Evolutionary conservation across 2,113 vertebrate genomes (phyloP), one percentile per base, ranked within the genome.

Genomic region (Opisthocomus hoazin): DNA sequence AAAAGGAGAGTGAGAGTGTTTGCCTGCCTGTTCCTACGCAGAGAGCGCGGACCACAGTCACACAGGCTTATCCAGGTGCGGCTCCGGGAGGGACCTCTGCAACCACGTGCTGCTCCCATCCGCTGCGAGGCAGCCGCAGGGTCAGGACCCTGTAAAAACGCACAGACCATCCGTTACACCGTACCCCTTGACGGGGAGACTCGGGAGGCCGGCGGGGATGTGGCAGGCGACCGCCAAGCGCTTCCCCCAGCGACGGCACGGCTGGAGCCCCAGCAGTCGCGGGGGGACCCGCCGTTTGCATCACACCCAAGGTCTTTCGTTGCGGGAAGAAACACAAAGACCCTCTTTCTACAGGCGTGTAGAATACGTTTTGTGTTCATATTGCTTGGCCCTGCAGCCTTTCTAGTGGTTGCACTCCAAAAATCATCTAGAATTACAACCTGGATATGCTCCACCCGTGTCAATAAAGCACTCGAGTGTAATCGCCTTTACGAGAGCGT

Each of bases 271-370:
- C 74, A 36, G 30, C 18, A 29, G 27, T 34, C 2, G 0, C 1
- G 0, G 13, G 9, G 5, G 11, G 10, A 63, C 15, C 7, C 0
- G 0, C 22, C 1, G 0, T 48, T 75, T 39, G 61, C 46, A 37
- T 17, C 69, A 34, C 46, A 78, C 3, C 23, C 30, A 24, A 18
- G 5, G 4, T 27, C 4, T 90, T 11, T 71, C 27, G 13, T 6
- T 43, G 54, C 30, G 26, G 63, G 26, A 83, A 26, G 16, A 17
- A 82, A 69, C 21, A 66, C 14, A 37, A 58, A 60, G 9, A 29
- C 3, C 11, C 5, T 68, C 30, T 92, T 83, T 74, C 45, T n/a
- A 48, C n/a, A 26, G 27, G 17, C 39, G 9, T 1, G 2, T 30
- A 51, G 29, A 64, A 32, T 24, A 45, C 12, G 10, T 41, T 56